Evolutionary conservation across 2,113 vertebrate species (phyloP).

Genomic region (Myrmophylax atrothorax): DNA sequence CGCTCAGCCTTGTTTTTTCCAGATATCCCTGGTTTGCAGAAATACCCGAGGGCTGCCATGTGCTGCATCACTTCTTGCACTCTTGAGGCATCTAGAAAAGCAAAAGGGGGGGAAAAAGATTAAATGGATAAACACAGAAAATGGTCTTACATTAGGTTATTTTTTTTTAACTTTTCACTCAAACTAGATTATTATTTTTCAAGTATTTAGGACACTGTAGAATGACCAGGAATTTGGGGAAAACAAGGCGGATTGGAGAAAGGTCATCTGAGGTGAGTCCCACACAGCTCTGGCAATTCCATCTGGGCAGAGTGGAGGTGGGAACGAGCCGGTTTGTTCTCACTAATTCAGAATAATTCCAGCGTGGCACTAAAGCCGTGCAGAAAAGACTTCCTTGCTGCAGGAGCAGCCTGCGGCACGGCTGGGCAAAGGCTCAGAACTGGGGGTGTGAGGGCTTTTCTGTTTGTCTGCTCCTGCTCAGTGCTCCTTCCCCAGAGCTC

Average conservation of each 20-base stretch:
- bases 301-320: neutral
- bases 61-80: neutral
- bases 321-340: neutral
- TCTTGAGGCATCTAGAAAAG: neutral
- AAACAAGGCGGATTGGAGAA: neutral
- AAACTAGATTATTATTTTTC: neutral
- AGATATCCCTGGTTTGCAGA: neutral
- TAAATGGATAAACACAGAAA: neutral
- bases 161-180: neutral
- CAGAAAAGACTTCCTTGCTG: neutral
- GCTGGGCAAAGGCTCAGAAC: neutral
- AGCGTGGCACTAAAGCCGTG: neutral
- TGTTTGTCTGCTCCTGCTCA: neutral
- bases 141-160: neutral
- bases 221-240: neutral
- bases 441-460: neutral
- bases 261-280: neutral
- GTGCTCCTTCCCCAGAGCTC: neutral
- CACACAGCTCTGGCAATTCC: neutral
- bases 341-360: neutral
- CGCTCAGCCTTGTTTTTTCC: neutral
- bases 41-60: rapidly evolving
- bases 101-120: rapidly evolving
- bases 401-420: neutral
- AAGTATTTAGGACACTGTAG: neutral